These are phyloP conservation scores for Scaptomyza flava DNA, from an alignment of 2,888 invertebrate species.

Conservation along the genomic window DNA sequence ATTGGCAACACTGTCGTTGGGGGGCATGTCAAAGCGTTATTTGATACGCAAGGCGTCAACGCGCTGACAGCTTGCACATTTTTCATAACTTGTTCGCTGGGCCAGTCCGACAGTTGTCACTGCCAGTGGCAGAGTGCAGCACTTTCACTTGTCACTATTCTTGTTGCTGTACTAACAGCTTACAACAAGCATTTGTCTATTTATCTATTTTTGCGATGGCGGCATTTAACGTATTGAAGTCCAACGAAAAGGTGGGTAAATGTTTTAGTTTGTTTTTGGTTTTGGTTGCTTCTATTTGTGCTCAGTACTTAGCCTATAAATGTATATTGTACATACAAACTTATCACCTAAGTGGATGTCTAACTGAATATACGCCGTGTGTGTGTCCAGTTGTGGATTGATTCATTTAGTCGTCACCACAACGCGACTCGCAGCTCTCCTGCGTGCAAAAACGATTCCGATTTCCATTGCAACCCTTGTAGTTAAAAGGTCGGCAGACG, in stretches of 20 bases:
- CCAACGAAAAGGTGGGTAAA: conserved; percentile 63
- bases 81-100: conserved; percentile 30
- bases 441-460: conserved; percentile 90
- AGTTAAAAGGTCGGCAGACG: conserved; percentile 88
- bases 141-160: conserved; percentile 16
- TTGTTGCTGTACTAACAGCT: conserved; percentile 50
- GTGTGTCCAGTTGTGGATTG: neutral
- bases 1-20: conserved; percentile 69
- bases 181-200: conserved; percentile 60
- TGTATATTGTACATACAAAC: conserved; percentile 54
- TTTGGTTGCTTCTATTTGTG: conserved; percentile 37
- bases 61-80: conserved; percentile 71
- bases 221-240: conserved; percentile 42
- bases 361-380: conserved; percentile 20
- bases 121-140: conserved; percentile 53
- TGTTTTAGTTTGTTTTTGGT: conserved; percentile 28
- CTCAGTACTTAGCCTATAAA: conserved; percentile 53
- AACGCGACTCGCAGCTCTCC: conserved; percentile 91
- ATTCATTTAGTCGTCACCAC: conserved; percentile 85
- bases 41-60: conserved; percentile 58
- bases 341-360: conserved; percentile 55
- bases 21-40: conserved; percentile 67
- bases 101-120: conserved; percentile 44
- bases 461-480: conserved; percentile 90
- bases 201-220: conserved; percentile 19